Base-by-base conservation (phyloP, 1,140 invertebrate species). In the Panagrolaimus sp. region DNA sequence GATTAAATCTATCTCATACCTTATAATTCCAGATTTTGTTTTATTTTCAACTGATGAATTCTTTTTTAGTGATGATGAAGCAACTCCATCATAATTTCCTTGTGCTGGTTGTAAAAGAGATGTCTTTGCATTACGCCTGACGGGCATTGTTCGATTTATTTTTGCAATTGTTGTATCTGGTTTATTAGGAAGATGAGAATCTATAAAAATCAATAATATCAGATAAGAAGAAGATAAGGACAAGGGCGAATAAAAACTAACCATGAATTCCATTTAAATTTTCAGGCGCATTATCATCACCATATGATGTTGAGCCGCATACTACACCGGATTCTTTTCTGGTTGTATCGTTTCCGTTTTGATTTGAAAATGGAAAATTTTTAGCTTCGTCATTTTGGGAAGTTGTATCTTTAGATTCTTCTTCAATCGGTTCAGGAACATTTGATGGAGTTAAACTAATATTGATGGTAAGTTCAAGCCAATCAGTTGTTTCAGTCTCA, bases 1-100 rank as follows among this genome's bases (percentile, higher is more conserved):
- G 20, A 57, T 13, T 0, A 25, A 48, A n/a, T 13, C 51, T 23
- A n/a, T n/a, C n/a, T n/a, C n/a, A n/a, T 57, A 57, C 51, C 51
- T 57, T 57, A 57, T 27, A 20, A 27, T 25, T 20, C 51, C 51
- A 57, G 51, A 57, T 57, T 57, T 57, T 9, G 20, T 57, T 57
- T 57, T 57, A 1, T 20, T 23, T 2, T 20, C 8, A 25, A 27
- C 27, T 20, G 51, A 11, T 13, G 20, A 20, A n/a, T 57, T 11
- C 27, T 13, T 13, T 57, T 57, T 57, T 1, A 57, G 20, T 4
- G 51, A 11, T 4, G 51, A 11, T 20, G 51, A 25, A 11, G 51
- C 11, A 20, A 57, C 13, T 2, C 31, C 31, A 20, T 57, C 20
- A 25, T 57, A 27, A 57, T 57, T 25, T 27, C 20, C 51, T 11